phyloP scores from a whole-genome alignment of 2,113 vertebrate species.

The Pomatorhinus ruficollis region DNA sequence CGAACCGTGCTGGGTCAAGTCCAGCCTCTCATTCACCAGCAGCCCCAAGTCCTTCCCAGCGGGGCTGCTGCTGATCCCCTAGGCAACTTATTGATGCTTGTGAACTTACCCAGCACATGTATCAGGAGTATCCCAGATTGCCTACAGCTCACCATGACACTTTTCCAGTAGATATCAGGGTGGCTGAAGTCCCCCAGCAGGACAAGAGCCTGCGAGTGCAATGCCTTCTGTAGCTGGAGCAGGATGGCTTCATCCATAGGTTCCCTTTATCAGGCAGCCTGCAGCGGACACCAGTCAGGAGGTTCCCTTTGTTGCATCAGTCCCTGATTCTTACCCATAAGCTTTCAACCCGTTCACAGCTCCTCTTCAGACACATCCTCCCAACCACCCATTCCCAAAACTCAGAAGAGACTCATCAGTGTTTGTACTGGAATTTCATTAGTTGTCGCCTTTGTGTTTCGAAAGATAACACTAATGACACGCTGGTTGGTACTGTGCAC shows the following conservation, averaged over 20 bases:
- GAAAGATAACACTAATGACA: not conserved
- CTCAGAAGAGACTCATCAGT: not conserved
- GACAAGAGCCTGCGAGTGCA: fast-evolving
- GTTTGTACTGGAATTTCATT: not conserved
- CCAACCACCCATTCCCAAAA: not conserved
- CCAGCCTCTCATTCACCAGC: not conserved
- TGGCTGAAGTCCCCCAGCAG: no score
- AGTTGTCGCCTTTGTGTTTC: not conserved
- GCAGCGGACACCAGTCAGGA: fast-evolving
- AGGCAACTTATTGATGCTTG: not conserved
- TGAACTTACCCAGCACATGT: not conserved
- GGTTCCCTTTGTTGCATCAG: not conserved
- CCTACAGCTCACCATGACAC: not conserved
- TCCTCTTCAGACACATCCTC: not conserved
- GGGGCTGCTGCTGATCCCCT: not conserved
- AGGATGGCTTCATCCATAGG: not conserved
- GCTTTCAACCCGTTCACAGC: fast-evolving
- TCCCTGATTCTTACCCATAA: not conserved
- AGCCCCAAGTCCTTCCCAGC: not conserved
- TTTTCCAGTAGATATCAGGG: not conserved
- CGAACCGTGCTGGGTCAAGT: not conserved
- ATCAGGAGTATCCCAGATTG: not conserved
- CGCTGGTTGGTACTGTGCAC: fast-evolving
- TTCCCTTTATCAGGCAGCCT: not conserved
- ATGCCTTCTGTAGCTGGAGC: not conserved